Base-by-base conservation (phyloP, 30 jellyfish, hydroid and myxozoan species). In the Pseudorhiza aurosa region DNA sequence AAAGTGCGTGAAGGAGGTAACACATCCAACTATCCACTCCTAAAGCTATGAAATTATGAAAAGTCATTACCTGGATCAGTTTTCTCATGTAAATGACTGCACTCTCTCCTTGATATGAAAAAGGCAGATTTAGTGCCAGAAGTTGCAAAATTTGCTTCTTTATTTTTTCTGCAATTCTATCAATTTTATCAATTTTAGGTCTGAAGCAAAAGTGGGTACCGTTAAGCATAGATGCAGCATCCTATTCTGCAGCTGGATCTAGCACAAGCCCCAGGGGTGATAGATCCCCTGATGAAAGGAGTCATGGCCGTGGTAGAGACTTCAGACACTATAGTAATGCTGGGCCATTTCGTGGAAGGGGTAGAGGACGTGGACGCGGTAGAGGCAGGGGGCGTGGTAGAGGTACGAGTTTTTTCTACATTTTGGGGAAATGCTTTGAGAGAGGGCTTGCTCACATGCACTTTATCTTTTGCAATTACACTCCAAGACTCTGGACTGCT, bases 351-450 rank as follows among this genome's bases (percentile, higher is more conserved):
- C 65, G 98, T 22, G 98, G 98, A 5, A 74, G 98, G 60, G 96
- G 98, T 12, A 70, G 98, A 44, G 98, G 96, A 22, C 35, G 97
- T 32, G 95, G 98, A 25, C 95, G 98, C 32, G 87, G 98, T 4
- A 59, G 96, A 70, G 93, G 96, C 75, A 40, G 96, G 25, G 90
- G 96, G 19, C 72, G 96, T 17, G 96, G 98, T 0, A 85, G 98
- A 92, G 98, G 98, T 92, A 84, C 37, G 62, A n/a, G 14, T 32
- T 3, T 60, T 0, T 45, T 37, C n/a, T n/a, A n/a, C n/a, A n/a
- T n/a, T n/a, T n/a, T n/a, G n/a, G n/a, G n/a, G n/a, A n/a, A n/a
- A n/a, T n/a, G n/a, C n/a, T n/a, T n/a, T n/a, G n/a, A n/a, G n/a
- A n/a, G n/a, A n/a, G n/a, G n/a, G n/a, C n/a, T n/a, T n/a, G n/a